Evolutionary conservation across 2,113 vertebrate species (phyloP).

Genomic region (Microcebus lehilahytsara): DNA sequence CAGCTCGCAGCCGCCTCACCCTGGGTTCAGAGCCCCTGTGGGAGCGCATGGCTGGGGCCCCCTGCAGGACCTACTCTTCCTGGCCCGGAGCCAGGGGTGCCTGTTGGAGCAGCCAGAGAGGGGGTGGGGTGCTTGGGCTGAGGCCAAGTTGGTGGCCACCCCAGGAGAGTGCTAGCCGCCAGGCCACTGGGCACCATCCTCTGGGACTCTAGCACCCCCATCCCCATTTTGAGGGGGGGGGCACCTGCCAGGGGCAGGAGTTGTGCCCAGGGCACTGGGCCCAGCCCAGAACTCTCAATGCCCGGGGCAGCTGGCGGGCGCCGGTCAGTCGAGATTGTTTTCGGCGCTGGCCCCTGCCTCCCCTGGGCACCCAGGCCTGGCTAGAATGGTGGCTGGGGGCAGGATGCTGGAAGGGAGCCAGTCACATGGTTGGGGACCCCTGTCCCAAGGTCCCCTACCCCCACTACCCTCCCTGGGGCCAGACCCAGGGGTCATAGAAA

Average conservation of each 20-base stretch:
- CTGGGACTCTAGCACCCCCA: neutral
- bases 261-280: neutral
- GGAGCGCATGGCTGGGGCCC: neutral
- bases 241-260: neutral
- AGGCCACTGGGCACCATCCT: neutral
- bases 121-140: neutral
- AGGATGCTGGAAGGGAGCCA: neutral
- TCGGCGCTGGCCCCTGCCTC: rapidly evolving
- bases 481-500: neutral
- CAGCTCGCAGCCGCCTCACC: rapidly evolving
- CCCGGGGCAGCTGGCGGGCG: rapidly evolving
- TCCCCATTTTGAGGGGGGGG: too few relatives aligned
- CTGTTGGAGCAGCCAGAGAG: neutral
- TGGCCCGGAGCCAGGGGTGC: too few relatives aligned
- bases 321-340: neutral
- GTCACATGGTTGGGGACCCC: neutral
- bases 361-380: rapidly evolving
- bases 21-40: too few relatives aligned
- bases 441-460: rapidly evolving
- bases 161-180: neutral
- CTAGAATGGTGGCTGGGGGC: neutral
- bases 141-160: too few relatives aligned
- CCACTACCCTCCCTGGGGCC: neutral
- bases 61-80: neutral
- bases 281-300: neutral